Percentiles rank a stretch among this genome's conserved stretches.
phyloP scores from a whole-genome alignment of 2,113 vertebrate species.

The Phalacrocorax pelagicus region DNA sequence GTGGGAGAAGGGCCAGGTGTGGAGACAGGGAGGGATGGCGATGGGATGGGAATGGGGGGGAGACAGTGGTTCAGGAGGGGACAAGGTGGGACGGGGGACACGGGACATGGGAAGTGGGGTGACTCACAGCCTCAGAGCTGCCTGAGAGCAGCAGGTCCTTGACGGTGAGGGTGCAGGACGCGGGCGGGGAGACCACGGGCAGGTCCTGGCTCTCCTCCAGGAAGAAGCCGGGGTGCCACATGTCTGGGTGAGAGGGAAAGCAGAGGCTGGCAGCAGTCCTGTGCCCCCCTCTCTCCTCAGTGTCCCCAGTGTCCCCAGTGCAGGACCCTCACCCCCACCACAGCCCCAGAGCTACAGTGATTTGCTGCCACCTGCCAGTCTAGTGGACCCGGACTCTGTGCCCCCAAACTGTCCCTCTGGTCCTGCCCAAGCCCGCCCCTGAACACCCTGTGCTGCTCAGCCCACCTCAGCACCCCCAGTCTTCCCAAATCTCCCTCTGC shows the following conservation, averaged over 20 bases:
- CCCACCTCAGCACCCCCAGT: not conserved
- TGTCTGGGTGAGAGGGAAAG: constrained; percentile 56
- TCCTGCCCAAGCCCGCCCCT: not conserved
- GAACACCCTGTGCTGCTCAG: not conserved
- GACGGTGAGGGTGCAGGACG: constrained; percentile 78
- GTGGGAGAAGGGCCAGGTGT: not conserved
- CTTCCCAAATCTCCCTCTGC: too few species aligned
- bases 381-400: not conserved
- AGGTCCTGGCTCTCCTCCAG: constrained; percentile 60
- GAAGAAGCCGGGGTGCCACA: constrained; percentile 73
- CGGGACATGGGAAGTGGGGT: too few species aligned
- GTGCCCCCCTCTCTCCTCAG: not conserved
- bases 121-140: constrained; percentile 78
- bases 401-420: not conserved
- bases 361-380: not conserved
- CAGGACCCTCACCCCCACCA: not conserved
- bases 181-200: not conserved
- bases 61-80: too few species aligned
- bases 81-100: too few species aligned
- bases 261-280: not conserved
- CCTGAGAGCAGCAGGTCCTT: constrained; percentile 89
- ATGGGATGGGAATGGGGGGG: too few species aligned
- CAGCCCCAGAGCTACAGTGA: not conserved
- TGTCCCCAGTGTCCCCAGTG: not conserved
- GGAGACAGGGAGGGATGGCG: not conserved